Base-by-base conservation (phyloP, 2,113 vertebrate species). In the Myiopsitta monachus region DNA sequence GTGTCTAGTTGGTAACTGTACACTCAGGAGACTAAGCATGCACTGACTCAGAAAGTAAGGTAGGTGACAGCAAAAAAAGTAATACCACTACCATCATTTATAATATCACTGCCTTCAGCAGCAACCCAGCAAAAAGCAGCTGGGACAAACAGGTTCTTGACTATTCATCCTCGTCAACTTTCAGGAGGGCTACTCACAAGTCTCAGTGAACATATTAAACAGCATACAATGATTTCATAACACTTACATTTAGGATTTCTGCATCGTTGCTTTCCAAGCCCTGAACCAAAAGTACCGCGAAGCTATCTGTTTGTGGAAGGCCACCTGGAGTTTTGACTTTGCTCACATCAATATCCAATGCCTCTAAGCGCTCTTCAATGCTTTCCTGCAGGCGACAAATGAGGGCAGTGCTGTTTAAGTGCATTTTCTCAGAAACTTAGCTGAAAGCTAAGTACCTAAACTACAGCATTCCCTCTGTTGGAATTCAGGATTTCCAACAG, bases 211-310 rank as follows among this genome's bases (percentile, higher is more conserved):
- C 0, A 68, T 41, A 70, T 26, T 43, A 14, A 78, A 39, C 31
- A 63, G n/a, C 57, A 57, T 2, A 39, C 33, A 39, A n/a, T 8
- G 16, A 67, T 24, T 36, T 14, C 27, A 6, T 28, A 95, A 79
- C 78, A 97, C 99, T 98, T 98, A 99, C 99, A 86, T 99, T 99
- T 91, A 99, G 94, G 95, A 99, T 99, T 88, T 95, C 97, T 21
- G 96, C 17, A 24, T 99, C 99, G 1, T 98, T 98, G 96, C 99
- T 99, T 98, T 99, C 99, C 97, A 99, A 97, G 33, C 99, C 99
- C 87, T 99, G 99, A 24, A 99, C 98, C 55, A 99, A 96, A 83
- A 99, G 98, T 66, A 99, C 98, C 0, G 99, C 98, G 38, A 98
- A 99, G 92, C 98, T 99, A 86, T 99, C 99, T 0, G 98, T 99